Conservation (phyloP, 2,888 invertebrate genomes). For the Clanis bilineata region DNA sequence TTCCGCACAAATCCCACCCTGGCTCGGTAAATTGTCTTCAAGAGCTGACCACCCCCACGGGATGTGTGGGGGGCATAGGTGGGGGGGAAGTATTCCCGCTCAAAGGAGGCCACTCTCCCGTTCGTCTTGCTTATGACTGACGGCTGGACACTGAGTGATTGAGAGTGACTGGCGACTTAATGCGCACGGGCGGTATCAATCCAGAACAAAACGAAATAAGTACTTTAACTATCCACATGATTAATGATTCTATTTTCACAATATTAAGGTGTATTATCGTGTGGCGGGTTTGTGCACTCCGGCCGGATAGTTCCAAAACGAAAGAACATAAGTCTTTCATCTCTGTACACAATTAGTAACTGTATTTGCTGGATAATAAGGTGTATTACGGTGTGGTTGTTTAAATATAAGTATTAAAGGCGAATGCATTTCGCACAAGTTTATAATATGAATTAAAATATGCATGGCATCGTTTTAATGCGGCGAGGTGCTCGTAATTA, state of each 20-base stretch:
- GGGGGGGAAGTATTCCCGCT: slow-evolving; percentile 40
- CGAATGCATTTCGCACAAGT: slow-evolving; percentile 45
- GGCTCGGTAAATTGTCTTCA: slow-evolving; percentile 80
- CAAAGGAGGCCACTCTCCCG: slow-evolving; percentile 72
- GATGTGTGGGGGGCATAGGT: slow-evolving; percentile 38
- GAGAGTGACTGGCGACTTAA: slow-evolving; percentile 81
- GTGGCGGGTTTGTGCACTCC: slow-evolving; percentile 65
- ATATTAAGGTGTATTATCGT: slow-evolving; percentile 36
- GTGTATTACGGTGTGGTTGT: slow-evolving; percentile 33
- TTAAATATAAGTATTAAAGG: slow-evolving; percentile 9
- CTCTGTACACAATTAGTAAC: slow-evolving; percentile 43
- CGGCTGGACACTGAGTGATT: slow-evolving; percentile 81
- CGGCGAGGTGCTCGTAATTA: slow-evolving; percentile 65
- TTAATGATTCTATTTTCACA: slow-evolving; percentile 46
- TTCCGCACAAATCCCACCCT: slow-evolving; percentile 72
- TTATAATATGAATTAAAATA: slow-evolving; percentile 76
- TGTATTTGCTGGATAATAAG: slow-evolving; percentile 43
- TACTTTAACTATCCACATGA: slow-evolving; percentile 38
- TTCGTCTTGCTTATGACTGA: slow-evolving; percentile 82
- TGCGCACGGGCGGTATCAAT: slow-evolving; percentile 62
- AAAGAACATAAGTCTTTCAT: slow-evolving; percentile 39
- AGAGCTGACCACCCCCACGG: slow-evolving; percentile 75
- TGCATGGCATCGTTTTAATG: slow-evolving; percentile 68
- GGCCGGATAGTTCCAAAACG: slow-evolving; percentile 34
- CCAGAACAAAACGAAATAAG: slow-evolving; percentile 32